Evolutionary conservation across 2,113 vertebrate genomes (phyloP).

Genomic region (Tetrao urogallus): DNA sequence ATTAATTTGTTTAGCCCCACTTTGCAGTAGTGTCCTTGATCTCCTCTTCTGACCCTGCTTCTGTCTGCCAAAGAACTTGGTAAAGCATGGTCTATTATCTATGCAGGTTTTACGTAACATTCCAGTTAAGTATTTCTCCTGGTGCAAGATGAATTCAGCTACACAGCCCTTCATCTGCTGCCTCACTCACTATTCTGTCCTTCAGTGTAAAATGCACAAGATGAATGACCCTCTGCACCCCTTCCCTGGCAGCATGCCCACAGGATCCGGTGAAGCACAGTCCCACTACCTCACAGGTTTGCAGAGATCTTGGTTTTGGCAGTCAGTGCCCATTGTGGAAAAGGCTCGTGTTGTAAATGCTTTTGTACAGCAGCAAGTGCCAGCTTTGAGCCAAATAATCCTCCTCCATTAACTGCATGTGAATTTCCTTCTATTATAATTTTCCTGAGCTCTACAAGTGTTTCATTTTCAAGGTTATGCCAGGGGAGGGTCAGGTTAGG

Average conservation of each 20-base stretch:
- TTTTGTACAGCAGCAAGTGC: not conserved
- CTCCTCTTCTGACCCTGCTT: not conserved
- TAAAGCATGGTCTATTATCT: not conserved
- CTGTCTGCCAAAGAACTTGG: not conserved
- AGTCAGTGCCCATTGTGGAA: not conserved
- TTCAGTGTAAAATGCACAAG: not conserved
- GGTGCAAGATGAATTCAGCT: not conserved
- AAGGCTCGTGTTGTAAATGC: not conserved
- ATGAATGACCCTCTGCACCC: not conserved
- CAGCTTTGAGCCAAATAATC: not conserved
- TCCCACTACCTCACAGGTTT: fast-evolving
- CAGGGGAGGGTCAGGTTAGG: too few relatives aligned
- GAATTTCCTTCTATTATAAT: not conserved
- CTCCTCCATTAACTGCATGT: not conserved
- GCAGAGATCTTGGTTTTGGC: not conserved
- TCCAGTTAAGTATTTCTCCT: not conserved
- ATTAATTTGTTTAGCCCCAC: not conserved
- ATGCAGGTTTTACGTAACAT: not conserved
- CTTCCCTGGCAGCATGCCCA: fast-evolving
- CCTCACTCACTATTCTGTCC: not conserved
- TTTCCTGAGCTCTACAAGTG: not conserved
- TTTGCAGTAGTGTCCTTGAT: not conserved
- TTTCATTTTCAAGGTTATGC: not conserved
- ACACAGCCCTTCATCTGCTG: not conserved
- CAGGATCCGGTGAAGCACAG: fast-evolving